Conservation (phyloP, 2,888 invertebrate genomes). For the Epiblema foenella region DNA sequence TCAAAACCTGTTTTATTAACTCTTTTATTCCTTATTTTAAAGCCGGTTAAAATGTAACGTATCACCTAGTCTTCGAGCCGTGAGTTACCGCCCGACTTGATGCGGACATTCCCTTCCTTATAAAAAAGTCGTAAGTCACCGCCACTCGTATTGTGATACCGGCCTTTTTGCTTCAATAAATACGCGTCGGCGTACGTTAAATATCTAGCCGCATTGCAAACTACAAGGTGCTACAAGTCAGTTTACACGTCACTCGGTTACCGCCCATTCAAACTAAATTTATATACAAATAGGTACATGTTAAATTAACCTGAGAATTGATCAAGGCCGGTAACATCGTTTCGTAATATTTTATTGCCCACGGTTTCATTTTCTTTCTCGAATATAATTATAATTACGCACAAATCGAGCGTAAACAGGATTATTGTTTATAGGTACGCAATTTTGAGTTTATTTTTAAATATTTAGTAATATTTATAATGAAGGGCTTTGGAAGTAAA, state of each 20-base stretch:
- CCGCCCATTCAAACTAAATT: conserved; percentile 27
- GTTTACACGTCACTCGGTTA: conserved; percentile 13
- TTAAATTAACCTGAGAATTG: conserved; percentile 34
- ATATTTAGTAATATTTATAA: background rate
- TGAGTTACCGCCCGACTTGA: background rate
- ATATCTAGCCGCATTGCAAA: conserved; percentile 11
- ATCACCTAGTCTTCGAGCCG: background rate
- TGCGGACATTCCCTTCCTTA: background rate
- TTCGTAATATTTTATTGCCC: conserved; percentile 19
- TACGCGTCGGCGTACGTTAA: conserved; percentile 4
- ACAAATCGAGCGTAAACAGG: background rate
- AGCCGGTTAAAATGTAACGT: background rate
- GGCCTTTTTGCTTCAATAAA: background rate
- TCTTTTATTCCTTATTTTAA: no score
- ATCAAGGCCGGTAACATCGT: conserved; percentile 36
- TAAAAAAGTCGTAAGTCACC: background rate
- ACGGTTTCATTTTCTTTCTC: conserved; percentile 26
- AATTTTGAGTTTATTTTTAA: background rate
- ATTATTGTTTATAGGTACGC: background rate
- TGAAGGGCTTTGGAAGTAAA: no score
- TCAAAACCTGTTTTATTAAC: no score
- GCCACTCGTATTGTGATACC: background rate
- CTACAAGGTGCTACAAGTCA: background rate
- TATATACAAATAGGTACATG: conserved; percentile 21
- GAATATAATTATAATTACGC: background rate